Evolutionary conservation across 2,888 invertebrate genomes (phyloP).

Genomic region (Parnassius glacialis): DNA sequence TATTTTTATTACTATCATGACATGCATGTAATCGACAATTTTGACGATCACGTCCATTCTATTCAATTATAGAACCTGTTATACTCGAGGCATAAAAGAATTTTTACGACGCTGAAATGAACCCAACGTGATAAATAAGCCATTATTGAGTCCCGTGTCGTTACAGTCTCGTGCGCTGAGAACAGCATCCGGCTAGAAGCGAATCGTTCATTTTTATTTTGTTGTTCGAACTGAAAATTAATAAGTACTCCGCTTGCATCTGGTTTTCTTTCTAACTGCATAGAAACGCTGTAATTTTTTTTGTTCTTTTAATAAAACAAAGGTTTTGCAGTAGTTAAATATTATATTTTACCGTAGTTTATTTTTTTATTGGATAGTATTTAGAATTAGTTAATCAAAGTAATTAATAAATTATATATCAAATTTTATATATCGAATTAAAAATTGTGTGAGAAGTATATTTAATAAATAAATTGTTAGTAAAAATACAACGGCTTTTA

Average conservation of each 20-base stretch:
- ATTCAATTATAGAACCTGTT: conserved; percentile 24
- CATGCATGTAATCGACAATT: conserved; percentile 10
- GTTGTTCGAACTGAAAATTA: not conserved
- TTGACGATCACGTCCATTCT: conserved; percentile 20
- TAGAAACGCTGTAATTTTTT: not conserved
- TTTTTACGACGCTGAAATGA: conserved; percentile 22
- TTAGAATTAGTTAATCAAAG: no score
- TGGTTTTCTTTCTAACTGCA: not conserved
- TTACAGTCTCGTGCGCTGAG: conserved; percentile 6
- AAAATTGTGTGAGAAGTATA: no score
- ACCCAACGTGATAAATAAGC: conserved; percentile 22
- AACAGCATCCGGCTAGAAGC: not conserved
- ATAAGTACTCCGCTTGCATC: not conserved
- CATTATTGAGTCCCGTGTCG: conserved; percentile 19
- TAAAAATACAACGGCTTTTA: conserved; percentile 1
- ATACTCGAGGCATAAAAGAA: conserved; percentile 16
- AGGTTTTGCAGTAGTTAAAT: not conserved
- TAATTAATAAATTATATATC: no score
- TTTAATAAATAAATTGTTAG: no score
- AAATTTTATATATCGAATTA: no score
- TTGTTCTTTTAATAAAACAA: not conserved
- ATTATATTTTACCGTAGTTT: no score
- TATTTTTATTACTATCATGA: not conserved
- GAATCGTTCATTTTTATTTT: conserved; percentile 9
- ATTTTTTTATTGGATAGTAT: no score